A percentile compares a stretch with the other conserved stretches of the same genome.
Conservation (phyloP, 2,888 invertebrate genomes). For the Drosophila barbarae region DNA sequence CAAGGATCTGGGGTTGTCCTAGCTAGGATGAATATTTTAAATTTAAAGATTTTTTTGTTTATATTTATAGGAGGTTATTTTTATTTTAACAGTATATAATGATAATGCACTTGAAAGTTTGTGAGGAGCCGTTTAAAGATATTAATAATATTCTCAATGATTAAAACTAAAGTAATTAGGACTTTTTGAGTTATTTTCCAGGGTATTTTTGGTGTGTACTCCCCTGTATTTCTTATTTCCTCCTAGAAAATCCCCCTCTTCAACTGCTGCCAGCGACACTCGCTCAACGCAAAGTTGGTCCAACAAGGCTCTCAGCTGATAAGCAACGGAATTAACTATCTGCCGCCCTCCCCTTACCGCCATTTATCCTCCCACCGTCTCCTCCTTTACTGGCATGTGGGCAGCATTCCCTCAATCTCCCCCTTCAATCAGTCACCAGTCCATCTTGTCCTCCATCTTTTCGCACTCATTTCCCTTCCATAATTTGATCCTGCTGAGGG, state of each 20-base stretch:
- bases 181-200: neutral
- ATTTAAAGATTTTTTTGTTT: neutral
- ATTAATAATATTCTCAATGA: neutral
- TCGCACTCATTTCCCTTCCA: constrained; percentile 20
- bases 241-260: constrained; percentile 1
- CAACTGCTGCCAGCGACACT: constrained; percentile 24
- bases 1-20: neutral
- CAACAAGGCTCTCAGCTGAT: constrained; percentile 58
- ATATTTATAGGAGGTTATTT: too few species aligned
- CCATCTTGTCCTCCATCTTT: constrained; percentile 7
- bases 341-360: neutral
- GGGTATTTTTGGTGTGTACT: constrained; percentile 1
- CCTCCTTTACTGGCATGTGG: constrained; percentile 23
- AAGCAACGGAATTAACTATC: constrained; percentile 66
- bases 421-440: constrained; percentile 7
- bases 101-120: neutral
- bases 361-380: neutral
- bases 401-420: constrained; percentile 7
- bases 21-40: neutral
- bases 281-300: constrained; percentile 65
- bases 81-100: rapidly evolving
- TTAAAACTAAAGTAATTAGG: neutral
- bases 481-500: constrained; percentile 31
- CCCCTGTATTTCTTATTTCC: neutral
- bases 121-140: neutral